Base-by-base conservation (phyloP, 2,888 invertebrate genomes). In the Chorisops tibialis region DNA sequence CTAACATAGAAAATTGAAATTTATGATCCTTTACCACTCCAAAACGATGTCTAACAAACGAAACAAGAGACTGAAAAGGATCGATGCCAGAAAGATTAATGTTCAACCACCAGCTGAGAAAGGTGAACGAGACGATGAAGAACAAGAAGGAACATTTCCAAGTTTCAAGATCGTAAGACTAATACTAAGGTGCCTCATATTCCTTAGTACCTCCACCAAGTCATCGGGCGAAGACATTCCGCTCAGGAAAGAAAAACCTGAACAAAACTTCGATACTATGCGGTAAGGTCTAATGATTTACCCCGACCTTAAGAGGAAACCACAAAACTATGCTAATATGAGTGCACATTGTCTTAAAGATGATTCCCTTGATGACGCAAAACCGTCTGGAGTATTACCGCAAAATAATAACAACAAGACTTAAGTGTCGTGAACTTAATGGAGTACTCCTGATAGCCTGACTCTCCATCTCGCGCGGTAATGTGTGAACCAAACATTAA, bases 281-380 rank as follows among this genome's bases (percentile, higher is more conserved):
- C 41, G 41, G 41, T 41, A 16, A 30, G 30, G 54, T 54, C 49
- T 54, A 61, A 61, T 54, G 56, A 61, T 54, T 52, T 50, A 61
- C 14, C 30, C 52, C 43, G 38, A 14, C 41, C 45, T 48, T 48
- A 48, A 45, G 54, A 54, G 47, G 47, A 54, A 61, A 61, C 61
- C 61, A 61, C 61, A 61, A 49, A 61, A 61, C 56, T 61, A 61
- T 54, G 54, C 38, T 54, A 47, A 54, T 52, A 52, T 16, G 51
- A 37, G 47, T 47, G 35, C 51, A 22, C 58, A 45, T 30, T 38
- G 58, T 39, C 19, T 47, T 47, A 47, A 18, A 41, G 41, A 18
- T 18, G 41, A 41, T 41, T 41, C 41, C 18, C 41, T 41, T 41
- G 16, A 41, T 41, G 18, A 41, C 18, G 41, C 16, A 41, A 18